Conservation (phyloP, 1,140 invertebrate genomes). For the Drosophila mojavensis region DNA sequence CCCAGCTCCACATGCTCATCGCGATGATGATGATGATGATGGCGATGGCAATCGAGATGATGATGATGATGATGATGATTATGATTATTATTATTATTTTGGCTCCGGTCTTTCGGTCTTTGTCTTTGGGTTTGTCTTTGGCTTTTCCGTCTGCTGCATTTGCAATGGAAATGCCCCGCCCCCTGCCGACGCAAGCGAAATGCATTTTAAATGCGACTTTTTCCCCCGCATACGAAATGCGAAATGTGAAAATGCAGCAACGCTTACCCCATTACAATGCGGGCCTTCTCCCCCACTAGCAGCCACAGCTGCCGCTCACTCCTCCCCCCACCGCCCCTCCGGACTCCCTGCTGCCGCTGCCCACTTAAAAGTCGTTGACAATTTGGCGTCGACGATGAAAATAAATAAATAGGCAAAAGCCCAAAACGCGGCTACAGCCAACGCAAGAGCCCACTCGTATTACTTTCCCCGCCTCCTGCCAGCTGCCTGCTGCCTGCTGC, state of each 20-base stretch:
- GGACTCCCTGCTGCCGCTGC: not conserved
- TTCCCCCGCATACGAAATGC: conserved; percentile 45
- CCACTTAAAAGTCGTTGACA: conserved; percentile 63
- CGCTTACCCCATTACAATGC: conserved; percentile 10
- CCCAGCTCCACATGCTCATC: conserved; percentile 1
- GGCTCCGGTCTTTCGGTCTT: conserved; percentile 39
- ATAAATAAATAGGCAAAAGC: conserved; percentile 77
- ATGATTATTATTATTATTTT: conserved; percentile 73
- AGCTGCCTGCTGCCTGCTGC: not conserved
- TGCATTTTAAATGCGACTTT: conserved; percentile 76
- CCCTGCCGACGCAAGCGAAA: conserved; percentile 68
- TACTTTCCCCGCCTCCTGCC: not conserved
- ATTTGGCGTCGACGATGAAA: conserved; percentile 69
- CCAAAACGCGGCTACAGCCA: conserved; percentile 17
- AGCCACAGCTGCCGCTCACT: not conserved
- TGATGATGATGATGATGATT: conserved; percentile 20
- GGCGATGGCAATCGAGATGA: conserved; percentile 15
- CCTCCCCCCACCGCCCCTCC: not conserved
- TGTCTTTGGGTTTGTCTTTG: conserved; percentile 51
- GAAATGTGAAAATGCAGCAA: conserved; percentile 50
- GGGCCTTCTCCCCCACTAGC: not conserved
- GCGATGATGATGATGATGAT: conserved; percentile 25
- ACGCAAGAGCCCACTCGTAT: not conserved
- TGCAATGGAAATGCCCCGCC: conserved; percentile 70
- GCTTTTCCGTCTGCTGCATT: conserved; percentile 50